Base-by-base conservation (phyloP, 2,888 invertebrate genomes). In the Agrochola macilenta region DNA sequence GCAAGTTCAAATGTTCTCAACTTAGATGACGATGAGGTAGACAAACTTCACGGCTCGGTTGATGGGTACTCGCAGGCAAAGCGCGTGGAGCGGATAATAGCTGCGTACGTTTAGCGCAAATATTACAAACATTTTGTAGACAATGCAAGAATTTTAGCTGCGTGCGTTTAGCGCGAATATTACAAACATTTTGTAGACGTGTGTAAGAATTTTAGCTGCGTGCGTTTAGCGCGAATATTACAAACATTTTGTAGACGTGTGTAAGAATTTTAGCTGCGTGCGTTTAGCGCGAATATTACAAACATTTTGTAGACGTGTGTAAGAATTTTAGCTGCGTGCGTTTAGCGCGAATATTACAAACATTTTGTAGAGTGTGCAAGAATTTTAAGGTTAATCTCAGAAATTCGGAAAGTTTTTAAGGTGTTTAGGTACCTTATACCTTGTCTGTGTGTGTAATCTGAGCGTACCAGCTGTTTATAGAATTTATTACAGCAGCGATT, bases 21-120 rank as follows among this genome's bases (percentile, higher is more conserved):
- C 49, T 72, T 66, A 57, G 64, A n/a, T 7, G 49, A 35, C 0
- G 61, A 43, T 43, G 68, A 85, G 88, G 82, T 79, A 71, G 52
- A 83, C 60, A 82, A 85, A 85, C 85, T 87, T 89, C 79, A 88
- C 89, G 89, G 69, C 69, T 75, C 76, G 83, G 26, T 57, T 76
- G 70, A 0, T 43, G 61, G 75, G 69, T 82, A 23, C 57, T 52
- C 70, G 70, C 72, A 73, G 52, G 69, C 17, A 68, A 54, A 52
- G 71, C 39, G 64, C 65, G 39, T 81, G 79, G 83, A 88, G 75
- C 89, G 72, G 52, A 84, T 88, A 88, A 88, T 89, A 65, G 81
- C 52, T n/a, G 68, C 65, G 43, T 61, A 65, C 65, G 43, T 61
- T 88, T 88, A 87, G 46, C 81, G 70, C 57, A 23, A 69, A 72